Conservation (phyloP, 2,888 invertebrate genomes). For the Hyposoter dolosus region DNA sequence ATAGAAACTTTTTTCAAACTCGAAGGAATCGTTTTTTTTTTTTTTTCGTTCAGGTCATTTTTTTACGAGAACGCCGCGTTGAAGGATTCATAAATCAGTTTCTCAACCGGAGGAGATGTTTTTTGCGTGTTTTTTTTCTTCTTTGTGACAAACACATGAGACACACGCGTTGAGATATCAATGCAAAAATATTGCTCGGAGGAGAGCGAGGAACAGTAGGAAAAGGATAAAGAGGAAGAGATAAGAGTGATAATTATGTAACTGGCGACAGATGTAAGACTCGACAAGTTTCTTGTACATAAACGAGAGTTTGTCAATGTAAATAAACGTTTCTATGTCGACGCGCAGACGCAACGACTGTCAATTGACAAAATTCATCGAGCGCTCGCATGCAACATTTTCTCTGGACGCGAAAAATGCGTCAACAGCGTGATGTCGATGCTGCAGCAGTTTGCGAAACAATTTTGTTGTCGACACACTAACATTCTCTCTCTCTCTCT, state of each 20-base stretch:
- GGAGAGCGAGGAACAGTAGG: background rate
- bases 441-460: constrained; percentile 4
- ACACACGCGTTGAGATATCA: constrained; percentile 23
- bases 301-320: background rate
- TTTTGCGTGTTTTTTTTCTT: constrained; percentile 19
- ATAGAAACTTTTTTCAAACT: constrained; percentile 31
- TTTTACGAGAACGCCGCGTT: constrained; percentile 6
- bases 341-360: background rate
- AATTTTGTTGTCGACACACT: constrained; percentile 24
- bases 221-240: constrained; percentile 17
- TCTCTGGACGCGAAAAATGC: background rate
- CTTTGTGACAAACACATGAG: constrained; percentile 14
- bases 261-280: constrained; percentile 59
- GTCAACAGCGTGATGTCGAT: background rate
- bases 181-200: constrained; percentile 50
- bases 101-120: constrained; percentile 5
- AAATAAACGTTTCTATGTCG: constrained; percentile 6
- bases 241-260: constrained; percentile 61
- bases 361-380: background rate
- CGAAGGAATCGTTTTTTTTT: background rate
- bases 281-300: constrained; percentile 25
- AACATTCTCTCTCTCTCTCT: background rate
- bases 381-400: background rate
- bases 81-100: constrained; percentile 47
- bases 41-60: constrained; percentile 26